Conservation (phyloP, 2,888 invertebrate species). For the Tinea pellionella region DNA sequence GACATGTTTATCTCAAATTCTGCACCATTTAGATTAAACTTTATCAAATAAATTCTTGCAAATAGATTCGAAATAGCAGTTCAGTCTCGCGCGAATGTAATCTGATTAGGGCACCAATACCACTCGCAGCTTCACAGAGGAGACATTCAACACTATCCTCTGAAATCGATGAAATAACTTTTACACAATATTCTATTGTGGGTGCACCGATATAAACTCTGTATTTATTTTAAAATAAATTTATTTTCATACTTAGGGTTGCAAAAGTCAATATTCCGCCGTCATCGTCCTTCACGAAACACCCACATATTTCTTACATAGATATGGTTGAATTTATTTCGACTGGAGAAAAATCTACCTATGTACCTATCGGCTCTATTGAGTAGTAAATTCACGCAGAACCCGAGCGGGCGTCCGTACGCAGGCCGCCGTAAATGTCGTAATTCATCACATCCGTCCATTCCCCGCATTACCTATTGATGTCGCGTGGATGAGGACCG, state of each 20-base stretch:
- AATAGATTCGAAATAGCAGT: background rate
- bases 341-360: background rate
- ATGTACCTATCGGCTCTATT: background rate
- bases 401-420: background rate
- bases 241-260: too few species aligned
- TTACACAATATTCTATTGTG: too few species aligned
- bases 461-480: constrained; percentile 18
- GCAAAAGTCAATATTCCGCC: too few species aligned
- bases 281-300: too few species aligned
- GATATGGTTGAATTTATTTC: too few species aligned
- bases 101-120: background rate
- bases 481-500: constrained; percentile 14
- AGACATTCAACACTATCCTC: background rate
- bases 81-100: background rate
- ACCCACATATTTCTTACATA: too few species aligned
- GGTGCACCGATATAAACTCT: too few species aligned
- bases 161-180: background rate
- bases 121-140: constrained; percentile 10
- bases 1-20: too few species aligned
- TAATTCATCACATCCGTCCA: constrained; percentile 18
- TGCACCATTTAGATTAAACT: background rate
- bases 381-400: constrained; percentile 8
- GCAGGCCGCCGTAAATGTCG: constrained; percentile 14
- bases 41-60: background rate
- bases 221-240: too few species aligned